Evolutionary conservation across 2,888 invertebrate species (phyloP), one percentile per base, ranked within the genome.

Genomic region (Nycteola revayana): DNA sequence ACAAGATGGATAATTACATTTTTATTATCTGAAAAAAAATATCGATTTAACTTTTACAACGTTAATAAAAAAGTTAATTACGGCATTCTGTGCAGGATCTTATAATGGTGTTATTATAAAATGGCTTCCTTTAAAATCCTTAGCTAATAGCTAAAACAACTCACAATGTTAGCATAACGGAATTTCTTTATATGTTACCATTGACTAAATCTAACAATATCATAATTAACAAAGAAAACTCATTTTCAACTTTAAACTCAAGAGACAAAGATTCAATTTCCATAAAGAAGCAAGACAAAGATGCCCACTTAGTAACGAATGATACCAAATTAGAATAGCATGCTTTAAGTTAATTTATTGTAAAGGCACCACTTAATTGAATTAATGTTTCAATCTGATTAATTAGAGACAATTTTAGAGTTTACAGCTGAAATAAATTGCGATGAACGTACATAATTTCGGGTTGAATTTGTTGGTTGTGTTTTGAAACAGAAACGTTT

Each of bases 361-460:
- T 33, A 49, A 39, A 34, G 34, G 49, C 42, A 42, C 41, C 45
- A 40, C 42, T 57, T 57, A 55, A 57, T 58, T 53, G 61, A 64
- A 61, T 58, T 56, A 54, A 60, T 61, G 57, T 63, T 49, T 52
- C 61, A 59, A 55, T 59, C 45, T 58, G 56, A 51, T 60, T 60
- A 60, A 64, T 63, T 63, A 52, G 40, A 51, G 63, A 42, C 52
- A 51, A 60, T 58, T 54, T 54, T 40, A 39, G 47, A 32, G 42
- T 56, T 45, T 59, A 54, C 54, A 55, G 35, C 34, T 43, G 39
- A 52, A 52, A 55, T 55, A 38, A 49, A 55, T 46, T 56, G 56
- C 49, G 52, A 43, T 40, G 25, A 23, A 42, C 46, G 49, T 38
- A 41, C 39, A 54, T 54, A 42, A 55, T 49, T 54, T 41, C 41